Base-by-base conservation (phyloP, 2,113 vertebrate genomes). In the Ellobius talpinus region DNA sequence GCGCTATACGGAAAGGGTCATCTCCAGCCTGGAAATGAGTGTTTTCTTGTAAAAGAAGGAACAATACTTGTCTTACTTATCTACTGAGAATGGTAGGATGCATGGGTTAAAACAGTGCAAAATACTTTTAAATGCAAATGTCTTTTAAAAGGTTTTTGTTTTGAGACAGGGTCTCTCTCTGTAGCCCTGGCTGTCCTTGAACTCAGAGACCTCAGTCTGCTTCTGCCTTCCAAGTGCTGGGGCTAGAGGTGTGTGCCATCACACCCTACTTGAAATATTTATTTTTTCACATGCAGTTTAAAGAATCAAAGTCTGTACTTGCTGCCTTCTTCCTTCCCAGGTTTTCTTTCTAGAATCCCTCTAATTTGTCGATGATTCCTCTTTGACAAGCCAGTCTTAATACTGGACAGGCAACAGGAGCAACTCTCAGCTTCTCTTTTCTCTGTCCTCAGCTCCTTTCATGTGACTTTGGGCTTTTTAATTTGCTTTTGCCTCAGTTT, bases 1-100 rank as follows among this genome's bases (percentile, higher is more conserved):
- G 45, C 10, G 26, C 85, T 47, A 24, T 10, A 19, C 10, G 14
- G 61, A 47, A 4, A 33, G 19, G 50, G 65, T 12, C 26, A 1
- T 39, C 17, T 68, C 65, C 31, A 50, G 65, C 29, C 63, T 87
- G 68, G 66, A 96, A 86, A 47, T 94, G 58, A 63, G 42, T 82
- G 26, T 87, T 95, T 93, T 93, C 24, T n/a, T 81, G 24, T 58
- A 82, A 96, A 89, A 87, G 89, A 78, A 86, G 77, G 74, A 76
- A 24, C 42, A 63, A 24, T 55, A 94, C 3, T 90, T 45, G 82
- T 79, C 95, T 95, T 94, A 14, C 45, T 45, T 81, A 29, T 1
- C 81, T 79, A 82, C 19, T 31, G 13, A 87, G 90, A 24, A 58
- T 89, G 52, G 6, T 93, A 90, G 58, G 29, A 33, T 3, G 31